Base-by-base conservation (phyloP, 2,797 vertebrate genomes). In the Manis pentadactyla region DNA sequence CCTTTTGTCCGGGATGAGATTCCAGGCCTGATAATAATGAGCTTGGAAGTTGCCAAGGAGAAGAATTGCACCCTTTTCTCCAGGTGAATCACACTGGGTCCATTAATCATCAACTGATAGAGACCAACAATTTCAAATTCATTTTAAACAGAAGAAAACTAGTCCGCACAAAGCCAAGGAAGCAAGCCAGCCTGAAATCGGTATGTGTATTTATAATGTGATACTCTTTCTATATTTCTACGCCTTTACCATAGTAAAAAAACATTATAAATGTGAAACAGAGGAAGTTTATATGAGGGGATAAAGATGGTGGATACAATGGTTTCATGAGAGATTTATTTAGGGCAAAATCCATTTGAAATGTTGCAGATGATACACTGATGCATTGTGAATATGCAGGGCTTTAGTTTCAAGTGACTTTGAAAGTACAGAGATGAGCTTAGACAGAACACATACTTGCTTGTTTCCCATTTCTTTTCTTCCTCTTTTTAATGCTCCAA, bases 1-100 rank as follows among this genome's bases (percentile, higher is more conserved):
- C 95, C 82, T 87, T 88, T 90, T 57, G 90, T 86, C 90, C 89
- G 69, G 78, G 39, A n/a, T 1, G 25, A 53, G 34, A 71, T 78
- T 93, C 68, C 39, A 57, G 49, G 78, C 17, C 8, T 34, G 90
- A 81, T 19, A 79, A 79, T 46, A 73, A 77, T 7, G 7, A n/a
- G 1, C 31, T 5, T 39, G 55, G 42, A 91, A 29, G 46, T 69
- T 51, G 90, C 19, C 37, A 18, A 13, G 2, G 59, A 37, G 23
- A 55, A 94, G 78, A 82, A 81, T 46, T 57, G 42, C 7, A 19
- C 17, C 19, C 15, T 19, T 1, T 0, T 3, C 1, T 7, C 29
- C 66, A 91, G 84, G 93, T 88, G 66, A 71, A 79, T 92, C 77
- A 55, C 73, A 34, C 27, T 2, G 1, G n/a, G 27, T 1, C 42